Percentiles rank a stretch among this genome's conserved stretches.
These are phyloP conservation scores for Antheraea mylitta DNA, from an alignment of 1,140 invertebrate genomes.

Conservation along the genomic window DNA sequence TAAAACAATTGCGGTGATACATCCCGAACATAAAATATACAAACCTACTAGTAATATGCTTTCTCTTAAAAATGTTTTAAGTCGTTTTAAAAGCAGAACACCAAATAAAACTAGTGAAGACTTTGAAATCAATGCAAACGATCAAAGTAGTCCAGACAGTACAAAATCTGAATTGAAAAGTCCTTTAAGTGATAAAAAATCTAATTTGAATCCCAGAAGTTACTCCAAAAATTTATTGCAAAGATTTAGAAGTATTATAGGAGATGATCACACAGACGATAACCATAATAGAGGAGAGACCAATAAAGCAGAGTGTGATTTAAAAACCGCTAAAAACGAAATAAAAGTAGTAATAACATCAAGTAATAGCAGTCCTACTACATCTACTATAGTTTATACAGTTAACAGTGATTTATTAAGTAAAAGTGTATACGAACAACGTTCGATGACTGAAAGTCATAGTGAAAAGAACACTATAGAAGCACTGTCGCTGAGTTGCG, in stretches of 20 bases:
- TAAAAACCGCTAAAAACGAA: conserved; percentile 42
- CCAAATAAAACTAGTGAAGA: conserved; percentile 61
- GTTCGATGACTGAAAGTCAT: conserved; percentile 57
- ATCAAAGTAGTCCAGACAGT: conserved; percentile 50
- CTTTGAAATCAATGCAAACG: conserved; percentile 56
- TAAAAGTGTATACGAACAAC: conserved; percentile 69
- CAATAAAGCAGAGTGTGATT: conserved; percentile 33
- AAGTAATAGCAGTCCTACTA: conserved; percentile 47
- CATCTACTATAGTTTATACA: conserved; percentile 43
- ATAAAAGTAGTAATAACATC: conserved; percentile 68
- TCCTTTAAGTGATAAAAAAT: conserved; percentile 61
- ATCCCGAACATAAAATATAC: conserved; percentile 89
- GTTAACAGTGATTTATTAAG: conserved; percentile 49
- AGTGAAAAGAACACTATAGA: conserved; percentile 65
- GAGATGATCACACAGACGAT: conserved; percentile 72
- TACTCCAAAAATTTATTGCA: conserved; percentile 78
- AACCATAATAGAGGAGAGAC: conserved; percentile 50
- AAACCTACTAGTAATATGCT: conserved; percentile 78
- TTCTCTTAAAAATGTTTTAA: conserved; percentile 73
- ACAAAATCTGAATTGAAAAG: conserved; percentile 65
- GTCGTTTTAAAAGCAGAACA: conserved; percentile 66
- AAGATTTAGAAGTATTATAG: conserved; percentile 78
- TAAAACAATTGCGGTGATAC: conserved; percentile 69
- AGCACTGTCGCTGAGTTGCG: conserved; percentile 67
- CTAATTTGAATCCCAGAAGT: conserved; percentile 69